Evolutionary conservation across 2,113 vertebrate genomes (phyloP).

Genomic region (Grallaria varia): DNA sequence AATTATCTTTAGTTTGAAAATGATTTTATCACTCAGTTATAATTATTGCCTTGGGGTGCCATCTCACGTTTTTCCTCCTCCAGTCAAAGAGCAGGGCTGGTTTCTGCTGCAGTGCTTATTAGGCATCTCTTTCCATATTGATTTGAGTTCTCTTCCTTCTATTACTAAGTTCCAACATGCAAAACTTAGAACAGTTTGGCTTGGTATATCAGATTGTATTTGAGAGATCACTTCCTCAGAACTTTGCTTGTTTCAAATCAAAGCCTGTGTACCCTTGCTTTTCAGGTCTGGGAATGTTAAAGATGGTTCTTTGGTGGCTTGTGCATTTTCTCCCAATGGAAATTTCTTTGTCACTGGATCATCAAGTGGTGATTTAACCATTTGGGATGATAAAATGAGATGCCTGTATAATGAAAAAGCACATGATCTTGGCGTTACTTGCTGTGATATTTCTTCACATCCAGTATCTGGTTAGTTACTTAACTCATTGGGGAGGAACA

Average conservation of each 20-base stretch:
- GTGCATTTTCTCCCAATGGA: constrained; percentile 83
- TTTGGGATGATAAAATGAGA: constrained; percentile 83
- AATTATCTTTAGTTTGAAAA: background rate
- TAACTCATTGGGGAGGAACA: background rate
- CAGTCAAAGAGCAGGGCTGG: background rate
- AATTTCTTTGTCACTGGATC: constrained; percentile 87
- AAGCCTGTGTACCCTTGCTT: background rate
- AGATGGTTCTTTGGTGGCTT: constrained; percentile 88
- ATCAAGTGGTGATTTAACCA: constrained; percentile 85
- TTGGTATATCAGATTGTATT: background rate
- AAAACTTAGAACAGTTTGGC: background rate
- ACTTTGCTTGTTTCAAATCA: background rate
- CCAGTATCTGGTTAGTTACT: constrained; percentile 74
- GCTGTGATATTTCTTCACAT: constrained; percentile 83
- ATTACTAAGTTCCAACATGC: background rate
- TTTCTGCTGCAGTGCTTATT: background rate
- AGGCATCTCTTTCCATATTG: background rate
- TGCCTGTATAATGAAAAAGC: constrained; percentile 85
- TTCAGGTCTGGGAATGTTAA: constrained; percentile 82
- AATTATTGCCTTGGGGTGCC: background rate
- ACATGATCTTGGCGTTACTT: constrained; percentile 91
- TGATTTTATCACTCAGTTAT: background rate
- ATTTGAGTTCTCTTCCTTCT: background rate
- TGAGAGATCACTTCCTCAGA: background rate
- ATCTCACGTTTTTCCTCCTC: background rate